These are phyloP conservation scores for Pachycephus smyrnensis DNA, from an alignment of 2,888 invertebrate genomes.

Conservation along the genomic window DNA sequence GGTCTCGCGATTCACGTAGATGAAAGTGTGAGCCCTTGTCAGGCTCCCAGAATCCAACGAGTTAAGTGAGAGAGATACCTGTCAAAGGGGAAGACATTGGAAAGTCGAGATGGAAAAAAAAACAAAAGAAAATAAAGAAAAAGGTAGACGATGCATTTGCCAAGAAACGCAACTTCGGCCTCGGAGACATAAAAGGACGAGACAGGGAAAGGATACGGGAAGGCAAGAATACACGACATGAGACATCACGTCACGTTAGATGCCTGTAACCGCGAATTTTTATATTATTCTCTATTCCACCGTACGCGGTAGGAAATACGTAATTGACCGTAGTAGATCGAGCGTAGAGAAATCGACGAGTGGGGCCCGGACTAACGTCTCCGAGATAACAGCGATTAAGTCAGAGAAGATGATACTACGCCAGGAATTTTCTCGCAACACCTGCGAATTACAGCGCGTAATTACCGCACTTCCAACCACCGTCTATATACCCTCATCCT, in stretches of 20 bases:
- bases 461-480: constrained; percentile 55
- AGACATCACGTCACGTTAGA: neutral
- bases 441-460: constrained; percentile 63
- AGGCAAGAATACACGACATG: neutral
- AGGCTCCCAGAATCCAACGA: neutral
- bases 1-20: neutral
- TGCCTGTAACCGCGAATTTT: neutral
- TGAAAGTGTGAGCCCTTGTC: neutral
- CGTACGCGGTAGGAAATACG: neutral
- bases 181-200: neutral
- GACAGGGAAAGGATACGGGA: neutral
- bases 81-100: neutral
- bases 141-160: neutral
- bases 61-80: neutral
- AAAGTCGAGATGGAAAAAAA: neutral
- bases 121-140: too few relatives aligned
- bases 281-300: neutral
- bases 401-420: constrained; percentile 58
- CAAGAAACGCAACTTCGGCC: neutral
- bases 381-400: constrained; percentile 62
- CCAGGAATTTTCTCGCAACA: constrained; percentile 64
- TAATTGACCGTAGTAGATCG: neutral
- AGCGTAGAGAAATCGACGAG: neutral
- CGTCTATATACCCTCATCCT: neutral
- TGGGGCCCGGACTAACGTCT: neutral